Evolutionary conservation across 2,113 vertebrate species (phyloP).

Genomic region (Mobula birostris): DNA sequence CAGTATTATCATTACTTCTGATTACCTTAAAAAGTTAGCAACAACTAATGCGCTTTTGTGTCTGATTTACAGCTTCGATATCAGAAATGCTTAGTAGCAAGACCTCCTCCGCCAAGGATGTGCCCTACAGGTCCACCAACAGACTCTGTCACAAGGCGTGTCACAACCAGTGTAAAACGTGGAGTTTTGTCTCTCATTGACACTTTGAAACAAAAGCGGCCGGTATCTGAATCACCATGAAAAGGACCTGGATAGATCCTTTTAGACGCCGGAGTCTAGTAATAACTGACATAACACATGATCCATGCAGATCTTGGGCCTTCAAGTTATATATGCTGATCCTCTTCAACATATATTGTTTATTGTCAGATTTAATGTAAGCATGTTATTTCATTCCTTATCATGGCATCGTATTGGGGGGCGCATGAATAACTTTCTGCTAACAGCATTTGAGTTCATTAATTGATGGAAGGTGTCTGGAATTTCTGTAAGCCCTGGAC

Average conservation of each 20-base stretch:
- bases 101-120: conserved; percentile 67
- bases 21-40: background rate
- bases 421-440: conserved; percentile 62
- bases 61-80: conserved; percentile 74
- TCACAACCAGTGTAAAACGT: conserved; percentile 88
- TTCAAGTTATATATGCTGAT: conserved; percentile 51
- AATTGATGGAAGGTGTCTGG: conserved; percentile 32
- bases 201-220: conserved; percentile 98
- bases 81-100: conserved; percentile 94
- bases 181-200: conserved; percentile 95
- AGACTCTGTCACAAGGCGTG: conserved; percentile 84
- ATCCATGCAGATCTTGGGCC: conserved; percentile 45
- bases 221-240: conserved; percentile 75
- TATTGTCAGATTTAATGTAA: conserved; percentile 53
- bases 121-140: conserved; percentile 52
- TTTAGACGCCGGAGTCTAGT: background rate
- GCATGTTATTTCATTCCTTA: conserved; percentile 66
- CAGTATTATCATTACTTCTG: background rate
- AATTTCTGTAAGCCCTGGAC: conserved; percentile 45
- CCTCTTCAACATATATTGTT: conserved; percentile 55
- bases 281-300: conserved; percentile 42
- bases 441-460: conserved; percentile 34
- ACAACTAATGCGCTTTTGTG: background rate
- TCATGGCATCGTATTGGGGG: conserved; percentile 63
- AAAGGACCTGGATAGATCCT: conserved; percentile 30